Percentiles rank a stretch among this genome's conserved stretches.
phyloP scores from a whole-genome alignment of 2,797 vertebrate species.

The Orientallactaga sibirica region DNA sequence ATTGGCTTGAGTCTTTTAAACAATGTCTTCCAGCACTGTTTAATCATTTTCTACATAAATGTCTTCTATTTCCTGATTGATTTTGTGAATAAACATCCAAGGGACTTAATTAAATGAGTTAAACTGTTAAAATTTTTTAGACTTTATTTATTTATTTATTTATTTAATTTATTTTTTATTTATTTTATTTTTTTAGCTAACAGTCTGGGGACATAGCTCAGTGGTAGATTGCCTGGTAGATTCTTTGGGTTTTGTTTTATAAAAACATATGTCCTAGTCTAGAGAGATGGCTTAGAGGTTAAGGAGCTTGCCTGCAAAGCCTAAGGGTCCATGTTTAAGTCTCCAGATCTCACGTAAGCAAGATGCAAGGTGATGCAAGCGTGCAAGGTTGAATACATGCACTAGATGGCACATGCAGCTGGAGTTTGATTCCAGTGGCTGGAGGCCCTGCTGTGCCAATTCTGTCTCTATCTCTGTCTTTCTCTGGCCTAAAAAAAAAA shows the following conservation, averaged over 20 bases:
- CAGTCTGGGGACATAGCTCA: neutral
- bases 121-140: neutral
- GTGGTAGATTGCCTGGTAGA: neutral
- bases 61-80: neutral
- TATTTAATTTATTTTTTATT: too few relatives aligned
- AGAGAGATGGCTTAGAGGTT: too few relatives aligned
- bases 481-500: too few relatives aligned
- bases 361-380: too few relatives aligned
- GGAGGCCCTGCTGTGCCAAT: too few relatives aligned
- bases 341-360: too few relatives aligned
- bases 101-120: neutral
- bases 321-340: too few relatives aligned
- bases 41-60: constrained; percentile 21
- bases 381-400: too few relatives aligned
- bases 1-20: constrained; percentile 28
- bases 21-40: constrained; percentile 11
- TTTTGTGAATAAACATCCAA: neutral
- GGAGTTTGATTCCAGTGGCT: too few relatives aligned
- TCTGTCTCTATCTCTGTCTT: too few relatives aligned
- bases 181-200: neutral
- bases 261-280: neutral
- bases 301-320: too few relatives aligned
- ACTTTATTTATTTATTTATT: neutral
- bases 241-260: neutral
- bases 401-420: too few relatives aligned